Evolutionary conservation across 2,888 invertebrate genomes (phyloP).

Genomic region (Megastigmus dorsalis): DNA sequence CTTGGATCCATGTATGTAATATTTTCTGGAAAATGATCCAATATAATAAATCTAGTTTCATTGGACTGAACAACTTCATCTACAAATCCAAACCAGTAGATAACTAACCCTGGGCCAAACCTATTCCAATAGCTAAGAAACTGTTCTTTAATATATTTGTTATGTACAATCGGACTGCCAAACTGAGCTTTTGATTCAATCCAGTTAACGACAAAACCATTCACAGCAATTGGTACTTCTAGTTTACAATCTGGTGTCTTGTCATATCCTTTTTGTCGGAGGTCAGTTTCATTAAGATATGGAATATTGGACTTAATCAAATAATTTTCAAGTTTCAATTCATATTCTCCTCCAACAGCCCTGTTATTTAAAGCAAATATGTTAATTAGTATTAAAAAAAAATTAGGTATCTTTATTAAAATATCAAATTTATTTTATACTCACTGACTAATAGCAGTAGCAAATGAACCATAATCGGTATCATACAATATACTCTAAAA

Average conservation of each 20-base stretch:
- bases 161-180: conserved; percentile 88
- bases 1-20: conserved; percentile 74
- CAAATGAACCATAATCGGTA: conserved; percentile 88
- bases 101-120: conserved; percentile 94
- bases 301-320: conserved; percentile 78
- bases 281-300: conserved; percentile 85
- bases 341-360: conserved; percentile 90
- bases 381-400: not conserved
- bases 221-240: conserved; percentile 90
- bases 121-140: conserved; percentile 93
- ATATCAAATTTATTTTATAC: conserved; percentile 62
- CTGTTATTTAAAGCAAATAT: no score
- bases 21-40: conserved; percentile 81
- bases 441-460: conserved; percentile 87
- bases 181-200: conserved; percentile 98
- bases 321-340: conserved; percentile 82
- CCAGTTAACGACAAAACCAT: conserved; percentile 93
- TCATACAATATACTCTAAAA: conserved; percentile 86
- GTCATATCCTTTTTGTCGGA: conserved; percentile 90
- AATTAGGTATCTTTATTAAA: conserved; percentile 1
- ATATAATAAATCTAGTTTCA: conserved; percentile 77
- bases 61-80: conserved; percentile 76
- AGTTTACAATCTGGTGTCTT: conserved; percentile 96
- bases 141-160: conserved; percentile 88
- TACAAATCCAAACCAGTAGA: conserved; percentile 95